Conservation (phyloP, 92 coral and sea anemone species). For the Pocillopora grandis region DNA sequence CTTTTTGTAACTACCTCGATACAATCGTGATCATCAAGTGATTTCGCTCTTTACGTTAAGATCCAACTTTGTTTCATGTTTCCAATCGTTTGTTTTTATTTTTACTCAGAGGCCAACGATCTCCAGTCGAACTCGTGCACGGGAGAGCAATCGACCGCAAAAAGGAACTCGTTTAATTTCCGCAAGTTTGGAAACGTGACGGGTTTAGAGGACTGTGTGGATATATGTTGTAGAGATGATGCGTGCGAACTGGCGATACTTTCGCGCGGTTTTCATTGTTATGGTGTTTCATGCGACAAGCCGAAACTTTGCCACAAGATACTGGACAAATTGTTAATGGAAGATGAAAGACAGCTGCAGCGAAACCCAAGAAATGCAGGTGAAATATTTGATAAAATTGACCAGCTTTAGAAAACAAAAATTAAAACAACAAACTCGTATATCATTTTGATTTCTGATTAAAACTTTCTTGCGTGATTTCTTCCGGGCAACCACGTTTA, state of each 20-base stretch:
- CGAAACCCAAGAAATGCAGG: slow-evolving; percentile 26
- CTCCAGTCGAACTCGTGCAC: slow-evolving; percentile 17
- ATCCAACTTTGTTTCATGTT: not conserved
- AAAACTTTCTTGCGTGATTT: not conserved
- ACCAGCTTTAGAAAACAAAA: not conserved
- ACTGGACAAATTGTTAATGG: slow-evolving; percentile 58
- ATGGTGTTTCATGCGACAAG: slow-evolving; percentile 64
- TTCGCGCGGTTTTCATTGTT: slow-evolving; percentile 57
- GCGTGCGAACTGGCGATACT: slow-evolving; percentile 64
- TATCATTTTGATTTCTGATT: not conserved
- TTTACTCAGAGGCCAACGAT: slow-evolving; percentile 17
- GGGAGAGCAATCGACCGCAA: slow-evolving; percentile 13
- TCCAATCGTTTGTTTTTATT: slow-evolving; percentile 18
- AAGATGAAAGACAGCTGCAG: slow-evolving; percentile 44
- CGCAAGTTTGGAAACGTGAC: slow-evolving; percentile 58
- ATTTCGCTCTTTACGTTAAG: not conserved
- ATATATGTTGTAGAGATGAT: slow-evolving; percentile 63
- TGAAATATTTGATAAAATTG: not conserved
- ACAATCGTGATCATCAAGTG: not conserved
- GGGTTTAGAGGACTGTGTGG: slow-evolving; percentile 53
- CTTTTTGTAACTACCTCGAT: not conserved
- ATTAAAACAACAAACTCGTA: not conserved
- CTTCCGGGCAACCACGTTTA: not conserved
- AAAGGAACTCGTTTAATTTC: slow-evolving; percentile 51
- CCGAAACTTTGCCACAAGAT: slow-evolving; percentile 61